These are phyloP conservation scores for Mythimna albipuncta DNA, from an alignment of 2,888 invertebrate genomes.

Conservation along the genomic window DNA sequence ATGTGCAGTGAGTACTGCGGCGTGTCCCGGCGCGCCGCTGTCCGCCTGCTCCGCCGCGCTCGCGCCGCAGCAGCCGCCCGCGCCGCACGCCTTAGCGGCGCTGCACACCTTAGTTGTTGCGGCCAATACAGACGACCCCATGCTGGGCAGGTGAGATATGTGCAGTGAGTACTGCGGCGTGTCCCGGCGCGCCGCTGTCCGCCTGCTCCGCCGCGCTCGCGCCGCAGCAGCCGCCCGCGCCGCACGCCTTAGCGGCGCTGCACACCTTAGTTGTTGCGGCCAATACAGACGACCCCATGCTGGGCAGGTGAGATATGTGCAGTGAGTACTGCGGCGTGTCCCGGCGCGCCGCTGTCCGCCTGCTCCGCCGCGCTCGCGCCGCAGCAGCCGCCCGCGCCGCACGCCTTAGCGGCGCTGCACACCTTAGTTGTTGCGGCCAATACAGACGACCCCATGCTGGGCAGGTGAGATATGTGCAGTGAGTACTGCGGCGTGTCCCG, in stretches of 20 bases:
- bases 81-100: slow-evolving; percentile 73
- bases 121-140: slow-evolving; percentile 78
- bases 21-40: slow-evolving; percentile 77
- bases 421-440: slow-evolving; percentile 76
- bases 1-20: slow-evolving; percentile 1
- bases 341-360: too few species aligned
- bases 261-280: slow-evolving; percentile 76
- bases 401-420: slow-evolving; percentile 75
- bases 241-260: slow-evolving; percentile 73
- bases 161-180: slow-evolving; percentile 1
- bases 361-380: slow-evolving; percentile 80
- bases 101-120: slow-evolving; percentile 74
- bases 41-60: slow-evolving; percentile 88
- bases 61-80: slow-evolving; percentile 67
- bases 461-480: slow-evolving; percentile 89
- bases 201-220: slow-evolving; percentile 80
- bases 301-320: slow-evolving; percentile 92
- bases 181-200: too few species aligned
- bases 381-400: slow-evolving; percentile 75
- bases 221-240: slow-evolving; percentile 3
- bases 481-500: not conserved
- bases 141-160: slow-evolving; percentile 92
- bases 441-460: slow-evolving; percentile 89
- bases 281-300: slow-evolving; percentile 79
- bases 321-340: not conserved